phyloP scores from a whole-genome alignment of 2,113 vertebrate species.

The Trachemys scripta region DNA sequence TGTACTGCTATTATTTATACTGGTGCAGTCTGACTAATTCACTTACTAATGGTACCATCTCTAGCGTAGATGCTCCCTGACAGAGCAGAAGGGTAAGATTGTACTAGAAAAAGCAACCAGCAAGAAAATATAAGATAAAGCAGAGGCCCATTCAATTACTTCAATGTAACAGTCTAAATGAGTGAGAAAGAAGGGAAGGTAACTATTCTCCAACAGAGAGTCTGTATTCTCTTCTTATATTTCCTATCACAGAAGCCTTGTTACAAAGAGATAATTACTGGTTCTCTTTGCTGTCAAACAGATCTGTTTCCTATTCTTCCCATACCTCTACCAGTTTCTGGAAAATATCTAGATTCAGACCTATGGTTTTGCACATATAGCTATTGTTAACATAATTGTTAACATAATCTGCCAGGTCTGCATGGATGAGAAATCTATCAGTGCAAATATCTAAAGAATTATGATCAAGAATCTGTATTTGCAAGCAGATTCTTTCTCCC shows the following conservation, averaged over 20 bases:
- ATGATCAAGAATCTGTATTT: too few relatives aligned
- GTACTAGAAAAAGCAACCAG: not conserved
- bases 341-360: not conserved
- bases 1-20: not conserved
- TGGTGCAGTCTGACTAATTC: not conserved
- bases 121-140: not conserved
- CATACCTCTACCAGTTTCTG: not conserved
- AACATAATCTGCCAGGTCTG: not conserved
- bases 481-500: not conserved
- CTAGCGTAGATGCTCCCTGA: not conserved
- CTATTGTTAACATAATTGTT: not conserved
- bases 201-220: not conserved
- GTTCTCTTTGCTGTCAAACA: not conserved
- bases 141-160: not conserved
- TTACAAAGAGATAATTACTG: not conserved
- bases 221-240: not conserved
- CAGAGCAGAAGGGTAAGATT: not conserved
- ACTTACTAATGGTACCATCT: not conserved
- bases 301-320: not conserved
- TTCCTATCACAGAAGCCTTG: not conserved
- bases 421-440: too few relatives aligned
- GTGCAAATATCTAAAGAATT: too few relatives aligned
- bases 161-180: not conserved
- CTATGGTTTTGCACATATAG: not conserved
- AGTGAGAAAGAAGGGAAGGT: not conserved